Conservation (phyloP, 2,797 vertebrate species). For the Cichlasoma orientale region DNA sequence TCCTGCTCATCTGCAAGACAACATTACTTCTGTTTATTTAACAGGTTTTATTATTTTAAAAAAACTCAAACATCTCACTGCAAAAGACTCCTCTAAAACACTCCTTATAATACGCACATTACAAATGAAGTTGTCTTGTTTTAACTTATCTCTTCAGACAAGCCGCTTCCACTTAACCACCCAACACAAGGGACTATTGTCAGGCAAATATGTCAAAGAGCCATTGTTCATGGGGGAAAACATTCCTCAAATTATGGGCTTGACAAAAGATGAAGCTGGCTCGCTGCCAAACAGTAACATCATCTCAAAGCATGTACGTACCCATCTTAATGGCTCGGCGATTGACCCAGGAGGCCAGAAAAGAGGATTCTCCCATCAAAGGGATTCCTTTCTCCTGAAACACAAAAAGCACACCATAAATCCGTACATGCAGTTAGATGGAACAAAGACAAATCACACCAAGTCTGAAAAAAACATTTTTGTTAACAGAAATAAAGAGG, state of each 20-base stretch:
- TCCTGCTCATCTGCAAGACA: conserved; percentile 89
- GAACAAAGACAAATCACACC: background rate
- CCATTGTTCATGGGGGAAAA: background rate
- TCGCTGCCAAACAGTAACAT: background rate
- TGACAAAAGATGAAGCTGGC: conserved; percentile 27
- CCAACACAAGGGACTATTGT: background rate
- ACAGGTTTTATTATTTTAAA: background rate
- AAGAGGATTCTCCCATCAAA: conserved; percentile 86
- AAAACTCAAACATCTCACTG: background rate
- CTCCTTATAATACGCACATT: background rate
- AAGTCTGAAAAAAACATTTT: background rate
- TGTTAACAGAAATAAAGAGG: background rate
- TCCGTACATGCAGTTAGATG: background rate
- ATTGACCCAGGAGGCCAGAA: conserved; percentile 87
- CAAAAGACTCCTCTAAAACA: background rate
- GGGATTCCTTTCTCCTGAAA: conserved; percentile 86
- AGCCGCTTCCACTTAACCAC: background rate
- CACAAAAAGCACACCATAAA: conserved; percentile 15
- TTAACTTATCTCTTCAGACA: background rate
- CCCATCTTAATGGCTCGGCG: conserved; percentile 88
- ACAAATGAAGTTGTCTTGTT: background rate
- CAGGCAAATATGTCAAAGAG: conserved; percentile 13
- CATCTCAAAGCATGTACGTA: conserved; percentile 69
- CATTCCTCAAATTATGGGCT: background rate
- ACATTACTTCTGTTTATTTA: background rate